Base-by-base conservation (phyloP, 2,113 vertebrate species). In the Tenrec ecaudatus region DNA sequence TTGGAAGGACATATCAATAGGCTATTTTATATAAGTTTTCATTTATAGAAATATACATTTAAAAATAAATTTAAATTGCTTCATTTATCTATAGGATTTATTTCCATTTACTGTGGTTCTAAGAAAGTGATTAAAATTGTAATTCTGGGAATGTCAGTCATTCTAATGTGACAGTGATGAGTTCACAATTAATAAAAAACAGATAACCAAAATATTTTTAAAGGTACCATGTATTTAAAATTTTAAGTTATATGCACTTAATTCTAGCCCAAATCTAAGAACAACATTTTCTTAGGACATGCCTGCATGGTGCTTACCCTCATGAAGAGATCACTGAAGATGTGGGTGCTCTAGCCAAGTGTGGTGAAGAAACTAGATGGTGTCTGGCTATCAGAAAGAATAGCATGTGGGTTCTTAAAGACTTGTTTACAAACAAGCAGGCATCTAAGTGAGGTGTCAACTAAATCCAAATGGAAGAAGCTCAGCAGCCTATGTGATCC, bases 111-210 rank as follows among this genome's bases (percentile, higher is more conserved):
- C 6, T 84, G 3, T 77, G 85, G 85, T 83, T 62, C 69, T 40
- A 78, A 69, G 33, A 92, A 95, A 92, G 43, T 62, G 20, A 86
- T 20, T 90, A 84, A 78, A 87, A 92, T 66, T 92, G 73, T 60
- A 79, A 87, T 88, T 89, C n/a, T 95, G 84, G 75, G 27, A 2
- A 79, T 27, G 94, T 68, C 36, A 62, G 60, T 38, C 53, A 53
- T 95, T 79, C 31, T 38, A 94, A 33, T 68, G 69, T 88, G 87
- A 78, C n/a, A 82, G 75, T 92, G 33, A 79, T 88, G 60, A 93
- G 36, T 68, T 88, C 33, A 76, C 73, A 68, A 79, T 62, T 76
- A 86, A 83, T 90, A 43, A 53, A 76, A 92, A 87, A n/a, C 76
- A 76, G 19, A 87, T 94, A 58, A 92, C 82, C 64, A 38, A 69